These are phyloP conservation scores for Myxocyprinus asiaticus DNA, from an alignment of 2,113 vertebrate species.

Conservation along the genomic window DNA sequence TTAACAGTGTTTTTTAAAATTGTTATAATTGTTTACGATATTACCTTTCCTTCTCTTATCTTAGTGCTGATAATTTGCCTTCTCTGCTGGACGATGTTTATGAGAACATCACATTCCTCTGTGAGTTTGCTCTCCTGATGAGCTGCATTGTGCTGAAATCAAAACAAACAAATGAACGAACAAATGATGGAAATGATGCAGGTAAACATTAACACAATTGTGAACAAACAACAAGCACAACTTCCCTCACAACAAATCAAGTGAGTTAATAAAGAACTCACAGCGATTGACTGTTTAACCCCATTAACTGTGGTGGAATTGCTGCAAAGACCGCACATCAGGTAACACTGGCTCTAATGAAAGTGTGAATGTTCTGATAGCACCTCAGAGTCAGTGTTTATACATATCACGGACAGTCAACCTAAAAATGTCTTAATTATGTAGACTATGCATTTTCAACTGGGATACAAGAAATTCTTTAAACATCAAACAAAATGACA, in stretches of 20 bases:
- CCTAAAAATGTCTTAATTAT: too few relatives aligned
- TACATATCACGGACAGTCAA: too few relatives aligned
- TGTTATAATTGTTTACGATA: background rate
- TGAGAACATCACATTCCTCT: conserved; percentile 94
- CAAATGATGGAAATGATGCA: background rate
- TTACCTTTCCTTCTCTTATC: conserved; percentile 98
- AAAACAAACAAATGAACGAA: background rate
- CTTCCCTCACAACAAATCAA: background rate
- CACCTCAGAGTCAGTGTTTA: too few relatives aligned
- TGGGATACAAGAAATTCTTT: too few relatives aligned
- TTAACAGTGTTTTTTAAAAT: too few relatives aligned
- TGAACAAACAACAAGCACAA: background rate
- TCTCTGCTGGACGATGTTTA: conserved; percentile 96
- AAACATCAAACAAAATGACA: too few relatives aligned
- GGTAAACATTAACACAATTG: background rate
- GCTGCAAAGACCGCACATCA: too few relatives aligned
- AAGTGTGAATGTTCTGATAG: too few relatives aligned
- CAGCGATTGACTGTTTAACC: too few relatives aligned
- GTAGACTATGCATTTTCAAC: too few relatives aligned
- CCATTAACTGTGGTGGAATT: too few relatives aligned
- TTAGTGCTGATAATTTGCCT: conserved; percentile 94
- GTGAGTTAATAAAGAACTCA: background rate
- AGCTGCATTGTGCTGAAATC: conserved; percentile 88
- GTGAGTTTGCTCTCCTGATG: conserved; percentile 92
- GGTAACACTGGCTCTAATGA: too few relatives aligned